phyloP scores from a whole-genome alignment of 2,113 vertebrate genomes.

The Forbesichthys agassizii region DNA sequence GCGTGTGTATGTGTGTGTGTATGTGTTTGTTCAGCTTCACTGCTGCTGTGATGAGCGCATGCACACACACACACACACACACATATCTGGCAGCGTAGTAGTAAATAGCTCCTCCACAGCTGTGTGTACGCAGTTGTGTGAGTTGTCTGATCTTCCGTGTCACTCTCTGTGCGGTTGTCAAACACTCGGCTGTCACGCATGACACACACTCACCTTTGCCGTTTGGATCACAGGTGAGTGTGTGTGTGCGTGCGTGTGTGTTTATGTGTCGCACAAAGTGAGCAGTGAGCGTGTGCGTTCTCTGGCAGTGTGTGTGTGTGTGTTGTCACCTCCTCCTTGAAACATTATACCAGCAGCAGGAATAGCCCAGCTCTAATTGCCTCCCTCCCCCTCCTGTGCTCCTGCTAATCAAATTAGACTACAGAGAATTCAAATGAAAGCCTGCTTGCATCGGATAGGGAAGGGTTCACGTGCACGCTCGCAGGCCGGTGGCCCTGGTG shows the following conservation, averaged over 20 bases:
- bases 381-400: conserved; percentile 64
- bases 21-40: no score
- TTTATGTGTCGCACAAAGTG: not conserved
- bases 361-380: conserved; percentile 67
- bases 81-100: no score
- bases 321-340: conserved; percentile 56
- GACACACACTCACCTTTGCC: no score
- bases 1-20: no score
- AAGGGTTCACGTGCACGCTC: conserved; percentile 26
- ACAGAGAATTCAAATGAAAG: conserved; percentile 72
- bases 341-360: conserved; percentile 63
- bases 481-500: not conserved
- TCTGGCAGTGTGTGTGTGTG: not conserved
- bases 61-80: no score
- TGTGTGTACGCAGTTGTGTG: no score
- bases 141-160: no score
- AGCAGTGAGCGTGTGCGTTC: conserved; percentile 23
- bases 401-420: conserved; percentile 70
- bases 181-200: no score
- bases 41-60: no score
- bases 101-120: no score
- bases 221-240: not conserved
- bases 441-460: conserved; percentile 54
- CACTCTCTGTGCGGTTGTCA: no score
- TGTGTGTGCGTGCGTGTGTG: conserved; percentile 7